Conservation (phyloP, 2,888 invertebrate genomes). For the Melieria crassipennis region DNA sequence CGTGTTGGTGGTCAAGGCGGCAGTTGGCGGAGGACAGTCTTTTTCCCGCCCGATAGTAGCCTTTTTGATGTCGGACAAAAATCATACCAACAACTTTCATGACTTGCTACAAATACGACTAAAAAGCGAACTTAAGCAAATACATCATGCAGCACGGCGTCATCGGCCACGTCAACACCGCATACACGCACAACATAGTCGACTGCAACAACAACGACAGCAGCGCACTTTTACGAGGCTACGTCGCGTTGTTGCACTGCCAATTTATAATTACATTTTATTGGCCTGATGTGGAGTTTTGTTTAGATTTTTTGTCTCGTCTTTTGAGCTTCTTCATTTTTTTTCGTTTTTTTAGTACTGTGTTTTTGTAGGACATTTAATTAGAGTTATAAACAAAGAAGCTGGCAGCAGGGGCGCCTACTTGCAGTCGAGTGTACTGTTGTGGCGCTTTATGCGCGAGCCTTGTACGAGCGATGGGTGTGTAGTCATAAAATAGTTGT, state of each 20-base stretch:
- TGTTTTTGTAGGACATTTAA: constrained; percentile 3
- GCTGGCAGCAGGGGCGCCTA: neutral
- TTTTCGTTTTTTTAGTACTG: neutral
- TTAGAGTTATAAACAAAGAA: constrained; percentile 3
- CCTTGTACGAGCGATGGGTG: no score
- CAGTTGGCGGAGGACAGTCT: no score
- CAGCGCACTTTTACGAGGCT: neutral
- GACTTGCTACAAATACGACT: constrained; percentile 1
- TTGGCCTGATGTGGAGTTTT: constrained; percentile 11
- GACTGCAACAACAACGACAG: neutral
- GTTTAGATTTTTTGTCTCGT: neutral
- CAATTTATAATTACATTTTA: constrained; percentile 31
- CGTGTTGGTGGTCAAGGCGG: no score
- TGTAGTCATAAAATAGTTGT: no score
- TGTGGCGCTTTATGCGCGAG: no score
- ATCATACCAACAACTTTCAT: constrained; percentile 21
- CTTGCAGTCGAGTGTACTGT: neutral
- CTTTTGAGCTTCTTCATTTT: neutral
- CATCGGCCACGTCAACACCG: no score
- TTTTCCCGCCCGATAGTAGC: neutral
- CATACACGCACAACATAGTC: no score
- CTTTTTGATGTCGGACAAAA: constrained; percentile 28
- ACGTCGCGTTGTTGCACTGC: neutral
- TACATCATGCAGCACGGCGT: no score
- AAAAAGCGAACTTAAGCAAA: no score